phyloP scores from a whole-genome alignment of 2,888 invertebrate species.

The Trissolcus brochymenae region DNA sequence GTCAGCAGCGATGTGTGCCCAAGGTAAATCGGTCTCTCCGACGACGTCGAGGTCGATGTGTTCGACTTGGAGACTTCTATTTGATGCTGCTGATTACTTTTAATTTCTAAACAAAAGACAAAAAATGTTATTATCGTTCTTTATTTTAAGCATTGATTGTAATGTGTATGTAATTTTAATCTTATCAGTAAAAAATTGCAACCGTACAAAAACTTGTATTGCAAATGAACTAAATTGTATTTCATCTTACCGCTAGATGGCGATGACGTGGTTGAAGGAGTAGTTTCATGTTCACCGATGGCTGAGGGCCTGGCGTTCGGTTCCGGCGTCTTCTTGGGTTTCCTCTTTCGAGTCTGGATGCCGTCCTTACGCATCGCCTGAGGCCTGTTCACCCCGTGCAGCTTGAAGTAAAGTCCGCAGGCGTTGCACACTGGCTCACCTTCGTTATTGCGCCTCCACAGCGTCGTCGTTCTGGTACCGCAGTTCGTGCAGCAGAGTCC shows the following conservation, averaged over 20 bases:
- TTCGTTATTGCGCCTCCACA: constrained; percentile 98
- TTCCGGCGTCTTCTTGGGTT: constrained; percentile 88
- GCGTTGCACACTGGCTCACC: constrained; percentile 99
- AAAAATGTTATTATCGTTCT: background rate
- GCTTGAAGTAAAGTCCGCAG: constrained; percentile 96
- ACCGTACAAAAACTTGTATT: no score
- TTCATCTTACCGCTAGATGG: constrained; percentile 67
- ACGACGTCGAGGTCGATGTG: constrained; percentile 63
- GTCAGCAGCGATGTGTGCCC: constrained; percentile 80
- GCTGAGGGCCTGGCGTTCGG: constrained; percentile 67
- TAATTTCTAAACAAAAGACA: constrained; percentile 62
- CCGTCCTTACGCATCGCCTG: constrained; percentile 97
- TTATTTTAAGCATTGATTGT: background rate
- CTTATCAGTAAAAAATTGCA: no score
- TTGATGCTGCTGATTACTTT: constrained; percentile 63
- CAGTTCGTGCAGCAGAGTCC: constrained; percentile 98
- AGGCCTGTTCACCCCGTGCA: constrained; percentile 95
- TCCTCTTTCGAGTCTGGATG: constrained; percentile 96
- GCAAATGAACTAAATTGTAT: background rate
- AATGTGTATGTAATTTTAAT: background rate
- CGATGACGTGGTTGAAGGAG: constrained; percentile 70
- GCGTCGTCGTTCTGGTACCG: constrained; percentile 96
- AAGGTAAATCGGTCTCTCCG: constrained; percentile 76
- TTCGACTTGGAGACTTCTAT: constrained; percentile 69
- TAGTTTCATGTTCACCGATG: constrained; percentile 67